Evolutionary conservation across 2,797 vertebrate species (phyloP).

Genomic region (Gymnothorax javanicus): DNA sequence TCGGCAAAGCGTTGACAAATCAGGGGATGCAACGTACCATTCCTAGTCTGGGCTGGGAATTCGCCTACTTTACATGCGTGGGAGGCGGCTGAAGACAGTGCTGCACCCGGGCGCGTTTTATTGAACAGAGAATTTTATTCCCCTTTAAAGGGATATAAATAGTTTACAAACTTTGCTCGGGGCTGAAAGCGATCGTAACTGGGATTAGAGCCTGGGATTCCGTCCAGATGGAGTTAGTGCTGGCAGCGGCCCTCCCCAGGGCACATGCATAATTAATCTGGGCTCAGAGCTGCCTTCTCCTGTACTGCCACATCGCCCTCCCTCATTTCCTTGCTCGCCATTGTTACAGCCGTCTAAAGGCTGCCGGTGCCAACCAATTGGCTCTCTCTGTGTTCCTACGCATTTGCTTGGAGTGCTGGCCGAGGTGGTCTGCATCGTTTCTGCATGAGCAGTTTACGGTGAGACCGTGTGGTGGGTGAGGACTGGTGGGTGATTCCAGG

Average conservation of each 20-base stretch:
- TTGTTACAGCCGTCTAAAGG: conserved; percentile 3
- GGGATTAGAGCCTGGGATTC: neutral
- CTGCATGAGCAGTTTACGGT: neutral
- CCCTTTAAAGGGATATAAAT: conserved; percentile 31
- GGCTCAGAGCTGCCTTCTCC: neutral
- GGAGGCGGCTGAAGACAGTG: neutral
- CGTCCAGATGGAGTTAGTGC: conserved; percentile 21
- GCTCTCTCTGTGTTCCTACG: neutral
- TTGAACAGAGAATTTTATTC: conserved; percentile 21
- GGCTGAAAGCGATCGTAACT: conserved; percentile 1
- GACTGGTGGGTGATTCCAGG: neutral
- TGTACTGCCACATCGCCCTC: conserved; percentile 9
- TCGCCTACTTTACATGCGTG: neutral
- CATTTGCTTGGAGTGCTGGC: neutral
- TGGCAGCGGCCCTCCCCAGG: neutral
- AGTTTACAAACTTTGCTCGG: conserved; percentile 15
- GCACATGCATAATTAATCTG: conserved; percentile 23
- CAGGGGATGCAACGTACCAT: neutral
- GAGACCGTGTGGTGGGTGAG: neutral
- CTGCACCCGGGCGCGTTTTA: neutral
- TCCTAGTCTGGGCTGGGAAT: neutral
- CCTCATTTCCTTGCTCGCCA: neutral
- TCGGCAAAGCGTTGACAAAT: neutral
- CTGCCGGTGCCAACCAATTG: neutral
- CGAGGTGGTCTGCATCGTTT: neutral